A percentile compares a stretch with the other conserved stretches of the same genome.
Evolutionary conservation across 2,888 invertebrate species (phyloP).

Genomic region (Macaria liturata): DNA sequence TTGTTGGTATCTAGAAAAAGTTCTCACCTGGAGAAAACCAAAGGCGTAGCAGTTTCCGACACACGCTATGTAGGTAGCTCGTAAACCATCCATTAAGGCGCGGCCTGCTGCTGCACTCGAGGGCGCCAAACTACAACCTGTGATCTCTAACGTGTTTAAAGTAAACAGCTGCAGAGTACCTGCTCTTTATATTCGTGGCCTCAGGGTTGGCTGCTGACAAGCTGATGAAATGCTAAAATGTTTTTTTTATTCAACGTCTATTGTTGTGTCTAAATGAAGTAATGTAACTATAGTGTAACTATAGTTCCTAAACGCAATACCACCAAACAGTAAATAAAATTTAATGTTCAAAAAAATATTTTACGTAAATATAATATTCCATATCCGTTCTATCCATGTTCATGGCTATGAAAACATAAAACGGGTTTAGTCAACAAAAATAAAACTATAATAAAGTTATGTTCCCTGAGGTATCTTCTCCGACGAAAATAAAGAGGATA

Average conservation of each 20-base stretch:
- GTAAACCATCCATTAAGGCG: slow-evolving; percentile 14
- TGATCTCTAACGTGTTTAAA: slow-evolving; percentile 12
- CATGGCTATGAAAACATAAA: no score
- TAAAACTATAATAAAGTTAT: background rate
- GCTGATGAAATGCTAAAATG: background rate
- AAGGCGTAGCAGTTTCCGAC: slow-evolving; percentile 2
- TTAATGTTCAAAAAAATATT: no score
- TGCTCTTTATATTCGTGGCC: slow-evolving; percentile 8
- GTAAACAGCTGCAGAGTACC: slow-evolving; percentile 16
- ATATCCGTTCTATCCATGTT: no score
- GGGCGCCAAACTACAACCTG: slow-evolving; percentile 14
- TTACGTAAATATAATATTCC: no score
- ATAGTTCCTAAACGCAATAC: no score
- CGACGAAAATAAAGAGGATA: background rate
- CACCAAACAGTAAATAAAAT: no score
- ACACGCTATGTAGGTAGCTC: slow-evolving; percentile 6
- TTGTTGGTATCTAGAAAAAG: no score
- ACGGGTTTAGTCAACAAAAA: background rate
- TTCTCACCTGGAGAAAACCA: no score
- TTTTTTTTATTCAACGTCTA: no score
- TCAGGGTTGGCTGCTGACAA: slow-evolving; percentile 4
- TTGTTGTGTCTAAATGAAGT: no score
- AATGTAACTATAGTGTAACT: no score
- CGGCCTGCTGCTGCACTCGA: slow-evolving; percentile 19
- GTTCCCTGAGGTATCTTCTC: background rate